These are phyloP conservation scores for Ditula angustiorana DNA, from an alignment of 2,888 invertebrate genomes.

Conservation along the genomic window DNA sequence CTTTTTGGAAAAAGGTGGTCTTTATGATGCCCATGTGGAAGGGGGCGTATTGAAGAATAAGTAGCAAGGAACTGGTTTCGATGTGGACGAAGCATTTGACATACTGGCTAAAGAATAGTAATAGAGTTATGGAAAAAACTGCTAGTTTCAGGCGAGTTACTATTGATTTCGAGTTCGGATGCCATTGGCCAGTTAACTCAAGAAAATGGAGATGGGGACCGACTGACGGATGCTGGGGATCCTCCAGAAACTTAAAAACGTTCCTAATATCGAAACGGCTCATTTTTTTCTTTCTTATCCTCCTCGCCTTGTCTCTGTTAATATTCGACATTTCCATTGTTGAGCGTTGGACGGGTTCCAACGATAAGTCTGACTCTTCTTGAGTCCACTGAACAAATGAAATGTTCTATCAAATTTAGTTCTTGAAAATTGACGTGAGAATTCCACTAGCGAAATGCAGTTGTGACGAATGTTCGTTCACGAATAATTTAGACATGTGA, in stretches of 20 bases:
- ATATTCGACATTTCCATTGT: slow-evolving; percentile 4
- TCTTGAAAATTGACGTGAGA: slow-evolving; percentile 54
- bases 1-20: slow-evolving; percentile 58
- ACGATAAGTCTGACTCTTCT: slow-evolving; percentile 9
- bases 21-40: slow-evolving; percentile 68
- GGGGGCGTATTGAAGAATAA: slow-evolving; percentile 64
- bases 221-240: slow-evolving; percentile 60
- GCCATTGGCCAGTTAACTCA: slow-evolving; percentile 59
- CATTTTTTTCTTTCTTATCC: background rate
- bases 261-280: slow-evolving; percentile 22
- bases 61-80: slow-evolving; percentile 52
- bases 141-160: slow-evolving; percentile 53
- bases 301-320: background rate
- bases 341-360: slow-evolving; percentile 13
- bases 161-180: slow-evolving; percentile 50
- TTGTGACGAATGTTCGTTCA: slow-evolving; percentile 54
- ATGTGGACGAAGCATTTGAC: slow-evolving; percentile 57
- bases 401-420: slow-evolving; percentile 10
- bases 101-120: slow-evolving; percentile 64
- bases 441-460: slow-evolving; percentile 52
- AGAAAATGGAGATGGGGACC: slow-evolving; percentile 62
- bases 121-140: slow-evolving; percentile 53
- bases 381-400: slow-evolving; percentile 17
- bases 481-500: slow-evolving; percentile 45
- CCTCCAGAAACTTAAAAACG: slow-evolving; percentile 53